These are phyloP conservation scores for Callocephalon fimbriatum DNA, from an alignment of 2,113 vertebrate genomes.

Conservation along the genomic window DNA sequence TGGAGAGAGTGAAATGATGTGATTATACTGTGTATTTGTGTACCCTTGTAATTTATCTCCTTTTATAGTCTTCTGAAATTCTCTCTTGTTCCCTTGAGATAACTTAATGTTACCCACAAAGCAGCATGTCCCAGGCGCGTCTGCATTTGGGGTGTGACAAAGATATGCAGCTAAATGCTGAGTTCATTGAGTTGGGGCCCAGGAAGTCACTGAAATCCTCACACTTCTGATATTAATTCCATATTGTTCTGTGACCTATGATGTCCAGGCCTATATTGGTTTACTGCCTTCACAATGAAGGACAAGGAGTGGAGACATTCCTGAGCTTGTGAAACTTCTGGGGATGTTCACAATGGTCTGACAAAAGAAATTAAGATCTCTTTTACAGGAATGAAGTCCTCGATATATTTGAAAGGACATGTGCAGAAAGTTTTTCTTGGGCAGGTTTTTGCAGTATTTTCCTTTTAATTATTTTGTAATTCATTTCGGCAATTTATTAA, in stretches of 20 bases:
- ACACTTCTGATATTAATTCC: not conserved
- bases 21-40: conserved; percentile 41
- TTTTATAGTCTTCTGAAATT: conserved; percentile 25
- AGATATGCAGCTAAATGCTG: not conserved
- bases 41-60: conserved; percentile 20
- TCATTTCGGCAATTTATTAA: conserved; percentile 14
- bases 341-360: not conserved
- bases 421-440: not conserved
- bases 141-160: not conserved
- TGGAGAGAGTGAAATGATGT: not conserved
- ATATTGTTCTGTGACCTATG: not conserved
- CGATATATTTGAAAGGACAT: not conserved
- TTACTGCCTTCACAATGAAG: not conserved
- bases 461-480: not conserved
- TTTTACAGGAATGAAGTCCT: not conserved
- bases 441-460: not conserved
- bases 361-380: not conserved
- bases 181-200: not conserved
- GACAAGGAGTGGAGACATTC: not conserved
- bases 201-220: not conserved
- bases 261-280: not conserved
- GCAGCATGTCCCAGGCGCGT: not conserved
- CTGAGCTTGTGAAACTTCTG: not conserved
- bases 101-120: not conserved
- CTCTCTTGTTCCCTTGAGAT: conserved; percentile 15